A percentile compares a stretch with the other conserved stretches of the same genome.
Evolutionary conservation across 2,113 vertebrate genomes (phyloP).

Genomic region (Sebastes schlegelii): DNA sequence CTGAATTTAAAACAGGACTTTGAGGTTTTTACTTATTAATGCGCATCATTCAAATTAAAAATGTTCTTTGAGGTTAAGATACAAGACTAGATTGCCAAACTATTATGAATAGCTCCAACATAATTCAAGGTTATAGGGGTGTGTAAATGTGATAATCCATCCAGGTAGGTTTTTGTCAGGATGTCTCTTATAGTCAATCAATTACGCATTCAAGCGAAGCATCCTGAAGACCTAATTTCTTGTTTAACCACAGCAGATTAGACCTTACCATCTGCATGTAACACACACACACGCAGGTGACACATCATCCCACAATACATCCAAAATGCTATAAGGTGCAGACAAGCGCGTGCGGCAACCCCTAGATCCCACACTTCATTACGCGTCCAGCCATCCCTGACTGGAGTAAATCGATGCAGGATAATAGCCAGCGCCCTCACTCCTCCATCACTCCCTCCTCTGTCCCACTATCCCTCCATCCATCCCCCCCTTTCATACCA

Average conservation of each 20-base stretch:
- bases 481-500: constrained; percentile 25
- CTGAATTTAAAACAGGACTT: constrained; percentile 38
- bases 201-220: constrained; percentile 16
- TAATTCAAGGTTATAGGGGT: neutral
- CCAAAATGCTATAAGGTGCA: constrained; percentile 69
- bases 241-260: constrained; percentile 47
- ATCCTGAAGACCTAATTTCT: constrained; percentile 19
- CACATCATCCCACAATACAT: constrained; percentile 58
- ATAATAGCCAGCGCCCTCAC: constrained; percentile 73
- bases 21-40: constrained; percentile 14
- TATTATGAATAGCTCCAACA: neutral
- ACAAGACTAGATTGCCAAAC: neutral
- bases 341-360: constrained; percentile 66
- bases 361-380: constrained; percentile 82
- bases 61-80: constrained; percentile 6
- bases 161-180: neutral
- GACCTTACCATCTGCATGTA: constrained; percentile 50
- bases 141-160: neutral
- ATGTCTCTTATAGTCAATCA: constrained; percentile 26
- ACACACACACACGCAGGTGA: constrained; percentile 49
- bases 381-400: constrained; percentile 76
- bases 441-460: constrained; percentile 55
- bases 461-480: constrained; percentile 17
- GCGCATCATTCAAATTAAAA: constrained; percentile 4
- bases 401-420: constrained; percentile 81